Conservation (phyloP, 2,113 vertebrate genomes). For the Siphamia tubifer region DNA sequence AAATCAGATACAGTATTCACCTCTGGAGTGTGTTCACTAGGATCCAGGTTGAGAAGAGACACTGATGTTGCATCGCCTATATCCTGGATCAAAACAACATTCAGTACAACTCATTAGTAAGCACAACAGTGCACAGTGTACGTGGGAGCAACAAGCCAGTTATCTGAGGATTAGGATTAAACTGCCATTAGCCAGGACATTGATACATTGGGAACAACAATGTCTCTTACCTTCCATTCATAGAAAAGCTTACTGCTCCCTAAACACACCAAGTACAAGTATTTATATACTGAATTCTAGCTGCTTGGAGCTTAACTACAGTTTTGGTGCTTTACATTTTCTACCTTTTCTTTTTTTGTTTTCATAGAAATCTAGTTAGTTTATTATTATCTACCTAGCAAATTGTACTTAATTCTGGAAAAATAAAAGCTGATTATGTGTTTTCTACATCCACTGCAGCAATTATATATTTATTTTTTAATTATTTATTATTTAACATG, state of each 20-base stretch:
- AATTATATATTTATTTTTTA: too few relatives aligned
- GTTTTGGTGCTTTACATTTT: neutral
- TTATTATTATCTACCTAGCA: neutral
- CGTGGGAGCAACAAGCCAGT: neutral
- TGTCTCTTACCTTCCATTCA: conserved; percentile 40
- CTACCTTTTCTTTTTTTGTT: neutral
- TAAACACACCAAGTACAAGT: conserved; percentile 35
- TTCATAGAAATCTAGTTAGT: neutral
- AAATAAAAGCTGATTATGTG: neutral
- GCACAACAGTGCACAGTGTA: neutral
- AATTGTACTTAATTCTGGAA: neutral
- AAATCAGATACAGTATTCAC: conserved; percentile 11
- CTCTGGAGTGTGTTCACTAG: conserved; percentile 79
- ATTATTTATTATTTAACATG: too few relatives aligned
- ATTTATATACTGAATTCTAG: conserved; percentile 47
- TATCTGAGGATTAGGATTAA: conserved; percentile 59
- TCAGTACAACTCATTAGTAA: conserved; percentile 29
- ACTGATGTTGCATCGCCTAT: conserved; percentile 79
- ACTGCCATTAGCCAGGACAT: neutral
- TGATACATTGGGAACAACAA: conserved; percentile 39
- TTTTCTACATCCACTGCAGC: neutral
- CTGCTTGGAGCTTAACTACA: neutral
- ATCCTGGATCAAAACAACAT: conserved; percentile 76
- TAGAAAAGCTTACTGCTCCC: conserved; percentile 39
- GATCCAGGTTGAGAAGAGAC: conserved; percentile 78